Percentiles rank a stretch among this genome's conserved stretches.
phyloP scores from a whole-genome alignment of 2,888 invertebrate genomes.

The Athetis lepigone region DNA sequence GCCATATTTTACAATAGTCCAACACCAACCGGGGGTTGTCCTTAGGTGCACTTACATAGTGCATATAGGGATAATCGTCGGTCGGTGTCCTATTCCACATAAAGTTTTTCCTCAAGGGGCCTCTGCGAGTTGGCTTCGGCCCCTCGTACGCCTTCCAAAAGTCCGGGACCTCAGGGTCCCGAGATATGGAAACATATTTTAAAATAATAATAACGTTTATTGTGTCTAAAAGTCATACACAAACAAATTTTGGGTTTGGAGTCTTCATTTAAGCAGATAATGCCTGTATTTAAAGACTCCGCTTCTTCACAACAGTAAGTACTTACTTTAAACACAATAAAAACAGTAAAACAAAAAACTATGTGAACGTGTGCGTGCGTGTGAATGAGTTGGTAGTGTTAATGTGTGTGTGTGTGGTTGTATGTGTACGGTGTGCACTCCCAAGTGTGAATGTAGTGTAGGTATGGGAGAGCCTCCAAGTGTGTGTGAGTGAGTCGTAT shows the following conservation, averaged over 20 bases:
- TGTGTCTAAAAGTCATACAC: not conserved
- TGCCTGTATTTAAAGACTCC: not conserved
- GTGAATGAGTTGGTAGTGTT: not conserved
- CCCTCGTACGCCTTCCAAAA: too few species aligned
- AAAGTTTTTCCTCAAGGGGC: too few species aligned
- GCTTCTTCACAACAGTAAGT: not conserved
- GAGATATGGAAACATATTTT: too few species aligned
- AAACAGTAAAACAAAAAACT: not conserved
- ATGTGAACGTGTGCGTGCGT: not conserved
- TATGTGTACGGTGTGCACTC: too few species aligned
- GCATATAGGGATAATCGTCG: too few species aligned
- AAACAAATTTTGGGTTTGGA: conserved; percentile 1
- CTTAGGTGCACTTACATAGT: too few species aligned
- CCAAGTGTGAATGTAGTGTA: not conserved
- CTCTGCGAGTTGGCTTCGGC: too few species aligned
- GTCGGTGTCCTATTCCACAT: too few species aligned
- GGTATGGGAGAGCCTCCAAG: not conserved
- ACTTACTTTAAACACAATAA: not conserved
- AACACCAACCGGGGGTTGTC: too few species aligned
- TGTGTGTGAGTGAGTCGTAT: not conserved
- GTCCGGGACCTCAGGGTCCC: too few species aligned
- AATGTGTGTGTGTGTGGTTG: not conserved
- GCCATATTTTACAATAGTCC: too few species aligned
- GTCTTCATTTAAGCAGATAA: conserved; percentile 1
- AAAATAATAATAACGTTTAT: too few species aligned